phyloP scores from a whole-genome alignment of 2,888 invertebrate genomes.

The Drosophila antonietae region DNA sequence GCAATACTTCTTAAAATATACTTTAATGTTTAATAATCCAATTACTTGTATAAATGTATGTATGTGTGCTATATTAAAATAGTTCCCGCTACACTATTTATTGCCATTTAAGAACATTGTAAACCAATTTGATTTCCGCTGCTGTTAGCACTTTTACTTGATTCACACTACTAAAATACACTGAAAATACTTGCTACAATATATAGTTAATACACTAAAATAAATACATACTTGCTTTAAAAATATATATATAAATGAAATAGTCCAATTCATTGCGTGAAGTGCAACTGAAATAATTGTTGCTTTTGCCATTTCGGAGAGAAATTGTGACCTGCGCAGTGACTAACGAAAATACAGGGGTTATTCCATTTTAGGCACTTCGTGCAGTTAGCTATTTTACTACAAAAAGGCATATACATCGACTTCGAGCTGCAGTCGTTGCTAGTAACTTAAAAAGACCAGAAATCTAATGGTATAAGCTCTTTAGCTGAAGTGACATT shows the following conservation, averaged over 20 bases:
- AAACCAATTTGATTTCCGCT: constrained; percentile 37
- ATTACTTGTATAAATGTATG: constrained; percentile 47
- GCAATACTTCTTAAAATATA: constrained; percentile 9
- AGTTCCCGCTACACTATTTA: constrained; percentile 58
- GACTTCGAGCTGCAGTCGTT: constrained; percentile 66
- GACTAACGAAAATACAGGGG: constrained; percentile 8
- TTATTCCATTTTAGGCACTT: constrained; percentile 4
- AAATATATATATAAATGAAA: background rate
- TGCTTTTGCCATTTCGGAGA: constrained; percentile 9
- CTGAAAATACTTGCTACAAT: constrained; percentile 4
- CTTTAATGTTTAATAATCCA: constrained; percentile 23
- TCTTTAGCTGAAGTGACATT: background rate
- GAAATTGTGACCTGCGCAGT: constrained; percentile 56
- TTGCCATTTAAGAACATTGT: constrained; percentile 69
- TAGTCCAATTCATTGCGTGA: background rate
- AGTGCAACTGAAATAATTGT: constrained; percentile 3
- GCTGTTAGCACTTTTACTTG: constrained; percentile 28
- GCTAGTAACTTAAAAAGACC: constrained; percentile 58
- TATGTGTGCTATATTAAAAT: constrained; percentile 76
- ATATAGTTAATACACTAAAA: constrained; percentile 14
- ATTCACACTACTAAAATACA: constrained; percentile 25
- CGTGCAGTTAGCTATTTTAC: constrained; percentile 16
- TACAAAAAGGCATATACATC: constrained; percentile 56
- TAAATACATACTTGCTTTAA: constrained; percentile 19
- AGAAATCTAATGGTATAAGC: constrained; percentile 23